These are phyloP conservation scores for Caenorhabditis sinica DNA, from an alignment of 2,888 invertebrate genomes.

Conservation along the genomic window DNA sequence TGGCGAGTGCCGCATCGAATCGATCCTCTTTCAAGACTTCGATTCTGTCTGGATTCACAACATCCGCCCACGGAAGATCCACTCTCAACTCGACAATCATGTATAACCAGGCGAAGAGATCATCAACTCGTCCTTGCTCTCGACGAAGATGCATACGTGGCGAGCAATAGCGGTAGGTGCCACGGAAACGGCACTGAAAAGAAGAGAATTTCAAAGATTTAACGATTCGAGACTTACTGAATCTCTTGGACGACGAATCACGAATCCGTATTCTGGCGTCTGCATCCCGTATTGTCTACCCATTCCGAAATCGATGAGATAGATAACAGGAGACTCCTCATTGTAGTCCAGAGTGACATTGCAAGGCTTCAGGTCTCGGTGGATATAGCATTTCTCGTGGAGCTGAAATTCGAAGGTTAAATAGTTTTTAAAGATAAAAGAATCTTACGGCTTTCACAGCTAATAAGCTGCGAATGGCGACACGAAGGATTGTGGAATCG, in stretches of 20 bases:
- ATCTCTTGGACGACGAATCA: conserved; percentile 54
- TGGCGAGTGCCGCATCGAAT: conserved; percentile 30
- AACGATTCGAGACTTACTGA: conserved; percentile 14
- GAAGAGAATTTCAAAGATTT: too few species aligned
- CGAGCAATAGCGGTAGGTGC: conserved; percentile 53
- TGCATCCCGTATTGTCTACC: conserved; percentile 45
- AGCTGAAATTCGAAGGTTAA: conserved; percentile 29
- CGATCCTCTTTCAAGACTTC: conserved; percentile 40
- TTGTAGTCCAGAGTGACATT: conserved; percentile 60
- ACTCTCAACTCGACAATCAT: conserved; percentile 58
- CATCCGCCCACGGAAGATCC: conserved; percentile 50
- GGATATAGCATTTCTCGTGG: conserved; percentile 63
- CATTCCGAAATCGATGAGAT: conserved; percentile 66
- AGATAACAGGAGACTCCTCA: conserved; percentile 47
- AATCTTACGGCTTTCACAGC: conserved; percentile 61
- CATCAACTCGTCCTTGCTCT: conserved; percentile 52
- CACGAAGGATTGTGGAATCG: conserved; percentile 64
- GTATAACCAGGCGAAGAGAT: conserved; percentile 57
- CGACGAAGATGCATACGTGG: conserved; percentile 51
- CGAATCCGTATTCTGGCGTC: conserved; percentile 5
- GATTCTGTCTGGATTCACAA: conserved; percentile 40
- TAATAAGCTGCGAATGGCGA: conserved; percentile 55
- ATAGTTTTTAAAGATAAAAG: too few species aligned
- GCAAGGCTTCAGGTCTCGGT: conserved; percentile 67
- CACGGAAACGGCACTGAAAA: conserved; percentile 53